Percentiles rank a stretch among this genome's conserved stretches.
Evolutionary conservation across 2,797 vertebrate genomes (phyloP).

Genomic region (Chelmon rostratus): DNA sequence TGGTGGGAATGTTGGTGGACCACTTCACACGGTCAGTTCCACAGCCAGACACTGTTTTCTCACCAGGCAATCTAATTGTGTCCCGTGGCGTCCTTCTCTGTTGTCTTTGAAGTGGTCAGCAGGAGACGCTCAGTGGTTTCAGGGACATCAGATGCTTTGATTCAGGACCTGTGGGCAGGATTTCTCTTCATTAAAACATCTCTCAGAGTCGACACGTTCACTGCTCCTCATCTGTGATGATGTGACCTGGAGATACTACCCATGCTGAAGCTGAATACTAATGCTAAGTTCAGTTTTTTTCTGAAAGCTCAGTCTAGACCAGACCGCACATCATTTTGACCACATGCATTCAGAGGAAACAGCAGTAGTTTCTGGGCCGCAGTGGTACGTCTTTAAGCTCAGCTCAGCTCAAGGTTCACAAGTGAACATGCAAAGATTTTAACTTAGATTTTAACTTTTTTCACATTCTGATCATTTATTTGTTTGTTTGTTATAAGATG

Average conservation of each 20-base stretch:
- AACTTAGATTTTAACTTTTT: not conserved
- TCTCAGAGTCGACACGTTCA: not conserved
- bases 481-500: not conserved
- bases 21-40: slow-evolving; percentile 86
- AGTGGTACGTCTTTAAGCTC: too few relatives aligned
- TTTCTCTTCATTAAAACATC: not conserved
- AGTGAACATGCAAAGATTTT: not conserved
- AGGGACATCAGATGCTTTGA: not conserved
- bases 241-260: not conserved
- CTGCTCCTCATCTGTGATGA: not conserved
- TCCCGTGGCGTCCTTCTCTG: not conserved
- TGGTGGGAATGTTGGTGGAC: slow-evolving; percentile 89
- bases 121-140: not conserved
- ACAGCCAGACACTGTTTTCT: not conserved
- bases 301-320: not conserved
- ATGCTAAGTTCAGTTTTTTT: not conserved
- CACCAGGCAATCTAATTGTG: not conserved
- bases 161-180: not conserved
- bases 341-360: not conserved
- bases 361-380: not conserved
- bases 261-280: not conserved
- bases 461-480: not conserved
- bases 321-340: not conserved
- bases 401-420: not conserved
- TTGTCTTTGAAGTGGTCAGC: not conserved